Evolutionary conservation across 2,113 vertebrate genomes (phyloP).

Genomic region (Cygnus buccinator): DNA sequence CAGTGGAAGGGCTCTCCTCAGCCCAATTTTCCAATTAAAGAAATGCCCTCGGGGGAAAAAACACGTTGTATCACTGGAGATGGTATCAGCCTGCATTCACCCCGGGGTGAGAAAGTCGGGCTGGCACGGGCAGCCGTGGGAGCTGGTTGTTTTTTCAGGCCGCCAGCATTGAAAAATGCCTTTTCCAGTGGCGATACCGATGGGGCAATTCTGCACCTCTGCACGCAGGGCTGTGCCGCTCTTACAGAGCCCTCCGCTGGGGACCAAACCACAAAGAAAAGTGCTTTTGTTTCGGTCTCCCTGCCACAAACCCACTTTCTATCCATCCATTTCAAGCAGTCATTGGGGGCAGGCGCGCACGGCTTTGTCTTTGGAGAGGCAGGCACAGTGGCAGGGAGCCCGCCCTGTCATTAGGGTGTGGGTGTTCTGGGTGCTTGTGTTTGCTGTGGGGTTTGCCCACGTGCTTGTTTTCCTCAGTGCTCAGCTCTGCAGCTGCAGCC

Average conservation of each 20-base stretch:
- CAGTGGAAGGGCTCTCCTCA: neutral
- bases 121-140: neutral
- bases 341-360: neutral
- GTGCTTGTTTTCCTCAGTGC: too few species aligned
- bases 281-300: neutral
- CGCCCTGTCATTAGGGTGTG: neutral
- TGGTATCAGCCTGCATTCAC: neutral
- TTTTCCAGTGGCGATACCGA: neutral
- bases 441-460: too few species aligned
- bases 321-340: neutral
- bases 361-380: neutral
- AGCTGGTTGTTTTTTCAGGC: neutral
- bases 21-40: neutral
- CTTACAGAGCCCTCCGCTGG: neutral
- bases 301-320: neutral
- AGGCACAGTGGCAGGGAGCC: fast-evolving
- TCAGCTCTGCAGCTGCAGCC: too few species aligned
- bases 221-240: fast-evolving
- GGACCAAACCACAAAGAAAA: neutral
- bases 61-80: fast-evolving
- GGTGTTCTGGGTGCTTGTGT: neutral
- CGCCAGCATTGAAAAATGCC: neutral
- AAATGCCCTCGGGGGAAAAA: neutral
- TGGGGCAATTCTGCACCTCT: neutral
- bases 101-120: neutral